A percentile compares a stretch with the other conserved stretches of the same genome.
These are phyloP conservation scores for Xylocampa areola DNA, from an alignment of 2,888 invertebrate species.

Conservation along the genomic window DNA sequence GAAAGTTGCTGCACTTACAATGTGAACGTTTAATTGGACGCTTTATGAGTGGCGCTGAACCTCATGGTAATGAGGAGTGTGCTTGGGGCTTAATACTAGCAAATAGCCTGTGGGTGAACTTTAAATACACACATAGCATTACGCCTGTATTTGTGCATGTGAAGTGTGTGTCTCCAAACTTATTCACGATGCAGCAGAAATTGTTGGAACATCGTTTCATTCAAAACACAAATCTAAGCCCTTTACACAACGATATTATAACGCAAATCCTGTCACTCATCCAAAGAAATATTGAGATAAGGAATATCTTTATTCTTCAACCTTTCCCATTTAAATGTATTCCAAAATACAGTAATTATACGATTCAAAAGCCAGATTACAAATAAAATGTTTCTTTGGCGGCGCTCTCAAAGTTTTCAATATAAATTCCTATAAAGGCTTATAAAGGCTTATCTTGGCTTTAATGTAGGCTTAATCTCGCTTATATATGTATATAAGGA, in stretches of 20 bases:
- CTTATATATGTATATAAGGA: conserved; percentile 39
- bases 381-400: conserved; percentile 42
- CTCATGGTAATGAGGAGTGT: conserved; percentile 23
- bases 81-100: conserved; percentile 12
- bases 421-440: conserved; percentile 50
- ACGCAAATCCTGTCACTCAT: no score
- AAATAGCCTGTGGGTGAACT: conserved; percentile 5
- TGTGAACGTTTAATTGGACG: conserved; percentile 45
- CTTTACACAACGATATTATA: no score
- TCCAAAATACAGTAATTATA: conserved; percentile 30
- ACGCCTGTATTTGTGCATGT: no score
- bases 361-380: conserved; percentile 33
- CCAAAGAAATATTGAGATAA: no score
- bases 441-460: conserved; percentile 45
- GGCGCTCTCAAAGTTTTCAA: conserved; percentile 48
- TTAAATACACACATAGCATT: no score
- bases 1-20: conserved; percentile 36
- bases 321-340: neutral
- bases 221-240: no score
- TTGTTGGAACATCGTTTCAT: no score
- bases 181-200: no score
- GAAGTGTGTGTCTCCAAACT: no score
- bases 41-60: conserved; percentile 33
- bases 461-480: conserved; percentile 34
- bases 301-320: neutral